These are phyloP conservation scores for Malurus melanocephalus DNA, from an alignment of 2,113 vertebrate genomes.

Conservation along the genomic window DNA sequence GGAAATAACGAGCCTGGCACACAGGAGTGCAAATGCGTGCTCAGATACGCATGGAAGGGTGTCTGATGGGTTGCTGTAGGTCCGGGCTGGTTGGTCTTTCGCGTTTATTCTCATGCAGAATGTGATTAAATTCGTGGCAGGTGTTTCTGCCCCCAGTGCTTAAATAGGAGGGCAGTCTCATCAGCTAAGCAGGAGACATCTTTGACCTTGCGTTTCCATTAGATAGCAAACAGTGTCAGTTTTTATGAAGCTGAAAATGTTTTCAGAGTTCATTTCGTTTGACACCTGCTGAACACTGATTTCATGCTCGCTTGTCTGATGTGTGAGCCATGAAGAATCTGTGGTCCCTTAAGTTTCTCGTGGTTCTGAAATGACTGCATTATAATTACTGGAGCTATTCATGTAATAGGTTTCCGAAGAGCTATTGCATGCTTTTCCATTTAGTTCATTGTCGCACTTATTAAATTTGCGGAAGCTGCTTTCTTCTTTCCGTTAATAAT, in stretches of 20 bases:
- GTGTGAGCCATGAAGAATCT: slow-evolving; percentile 8
- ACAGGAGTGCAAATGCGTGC: fast-evolving
- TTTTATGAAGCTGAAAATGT: slow-evolving; percentile 1
- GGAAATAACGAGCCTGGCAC: neutral
- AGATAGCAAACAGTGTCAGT: neutral
- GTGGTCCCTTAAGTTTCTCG: neutral
- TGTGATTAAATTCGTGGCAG: neutral
- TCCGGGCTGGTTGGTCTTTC: neutral
- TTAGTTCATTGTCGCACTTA: slow-evolving; percentile 25
- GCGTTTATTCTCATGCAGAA: fast-evolving
- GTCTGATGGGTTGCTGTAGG: neutral
- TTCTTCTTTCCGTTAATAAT: neutral
- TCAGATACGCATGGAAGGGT: fast-evolving
- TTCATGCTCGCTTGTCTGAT: slow-evolving; percentile 31
- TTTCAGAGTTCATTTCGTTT: slow-evolving; percentile 21
- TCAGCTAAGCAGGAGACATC: neutral
- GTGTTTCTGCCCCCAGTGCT: neutral
- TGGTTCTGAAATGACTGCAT: neutral
- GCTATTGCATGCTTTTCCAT: neutral
- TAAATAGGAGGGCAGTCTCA: neutral
- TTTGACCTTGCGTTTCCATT: neutral
- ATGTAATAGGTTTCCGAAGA: slow-evolving; percentile 37
- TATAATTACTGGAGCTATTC: slow-evolving; percentile 31
- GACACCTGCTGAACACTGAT: slow-evolving; percentile 27
- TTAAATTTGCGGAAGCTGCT: neutral